phyloP scores from a whole-genome alignment of 2,113 vertebrate species.

The Catharus bicknelli region DNA sequence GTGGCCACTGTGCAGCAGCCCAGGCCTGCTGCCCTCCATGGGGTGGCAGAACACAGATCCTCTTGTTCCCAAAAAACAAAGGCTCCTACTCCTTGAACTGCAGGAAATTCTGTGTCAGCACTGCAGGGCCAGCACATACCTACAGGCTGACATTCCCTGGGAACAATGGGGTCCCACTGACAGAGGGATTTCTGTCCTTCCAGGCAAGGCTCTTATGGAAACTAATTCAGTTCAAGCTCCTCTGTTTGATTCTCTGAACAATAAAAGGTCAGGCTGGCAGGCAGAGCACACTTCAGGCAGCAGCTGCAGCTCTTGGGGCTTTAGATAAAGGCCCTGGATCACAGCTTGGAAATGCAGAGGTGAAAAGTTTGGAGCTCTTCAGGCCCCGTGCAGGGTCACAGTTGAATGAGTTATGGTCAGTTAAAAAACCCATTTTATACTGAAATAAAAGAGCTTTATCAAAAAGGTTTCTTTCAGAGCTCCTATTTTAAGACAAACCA shows the following conservation, averaged over 20 bases:
- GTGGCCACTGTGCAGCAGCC: not conserved
- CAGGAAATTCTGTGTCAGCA: slow-evolving; percentile 7
- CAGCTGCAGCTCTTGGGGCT: not conserved
- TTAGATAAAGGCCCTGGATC: not conserved
- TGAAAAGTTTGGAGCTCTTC: not conserved
- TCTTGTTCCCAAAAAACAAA: slow-evolving; percentile 10
- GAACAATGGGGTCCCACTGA: not conserved
- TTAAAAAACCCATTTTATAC: not conserved
- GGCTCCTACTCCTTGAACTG: slow-evolving; percentile 17
- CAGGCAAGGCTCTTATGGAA: not conserved
- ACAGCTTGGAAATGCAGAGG: not conserved
- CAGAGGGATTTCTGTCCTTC: rapidly evolving
- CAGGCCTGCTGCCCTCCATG: not conserved
- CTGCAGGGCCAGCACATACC: not conserved
- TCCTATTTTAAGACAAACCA: not conserved
- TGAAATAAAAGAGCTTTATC: not conserved
- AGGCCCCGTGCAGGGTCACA: not conserved
- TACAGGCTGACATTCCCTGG: not conserved
- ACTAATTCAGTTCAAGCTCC: not conserved
- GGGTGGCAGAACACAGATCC: not conserved
- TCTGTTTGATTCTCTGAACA: not conserved
- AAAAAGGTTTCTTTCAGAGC: not conserved
- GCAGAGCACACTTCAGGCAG: not conserved
- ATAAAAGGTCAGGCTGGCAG: not conserved
- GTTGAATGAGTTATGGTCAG: rapidly evolving